These are phyloP conservation scores for Lepisosteus osseus DNA, from an alignment of 2,113 vertebrate species.

Conservation along the genomic window DNA sequence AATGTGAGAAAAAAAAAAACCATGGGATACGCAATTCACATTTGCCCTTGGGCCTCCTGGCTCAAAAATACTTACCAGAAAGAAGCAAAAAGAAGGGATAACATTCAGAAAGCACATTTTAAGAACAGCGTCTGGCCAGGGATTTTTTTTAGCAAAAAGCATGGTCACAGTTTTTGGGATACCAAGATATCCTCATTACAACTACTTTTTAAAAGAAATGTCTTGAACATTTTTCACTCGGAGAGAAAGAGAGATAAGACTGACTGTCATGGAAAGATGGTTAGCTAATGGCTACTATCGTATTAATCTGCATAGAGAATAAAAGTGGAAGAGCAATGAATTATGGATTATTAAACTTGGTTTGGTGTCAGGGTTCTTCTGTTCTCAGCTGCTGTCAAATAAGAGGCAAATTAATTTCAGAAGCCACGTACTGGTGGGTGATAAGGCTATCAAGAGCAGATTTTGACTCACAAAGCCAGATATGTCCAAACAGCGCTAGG, in stretches of 20 bases:
- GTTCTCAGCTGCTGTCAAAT: background rate
- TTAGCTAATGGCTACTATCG: conserved; percentile 6
- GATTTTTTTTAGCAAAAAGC: too few species aligned
- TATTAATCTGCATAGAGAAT: conserved; percentile 2
- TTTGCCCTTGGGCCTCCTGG: too few species aligned
- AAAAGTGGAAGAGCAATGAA: conserved; percentile 9
- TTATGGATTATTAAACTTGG: conserved; percentile 5
- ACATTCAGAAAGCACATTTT: background rate
- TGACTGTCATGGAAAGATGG: background rate
- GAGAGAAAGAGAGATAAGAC: conserved; percentile 1
- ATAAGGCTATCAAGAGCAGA: background rate
- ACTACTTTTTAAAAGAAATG: too few species aligned
- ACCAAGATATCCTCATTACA: too few species aligned
- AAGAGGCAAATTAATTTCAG: background rate
- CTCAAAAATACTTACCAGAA: background rate
- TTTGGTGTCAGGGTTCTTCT: background rate
- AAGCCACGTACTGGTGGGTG: background rate
- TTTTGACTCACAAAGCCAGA: background rate
- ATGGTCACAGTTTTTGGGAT: too few species aligned
- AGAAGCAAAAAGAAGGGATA: background rate
- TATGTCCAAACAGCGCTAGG: background rate
- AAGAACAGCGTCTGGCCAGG: too few species aligned
- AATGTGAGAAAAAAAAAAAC: background rate
- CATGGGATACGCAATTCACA: too few species aligned
- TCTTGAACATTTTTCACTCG: too few species aligned